These are phyloP conservation scores for Notodonta ziczac DNA, from an alignment of 2,888 invertebrate species.

Conservation along the genomic window DNA sequence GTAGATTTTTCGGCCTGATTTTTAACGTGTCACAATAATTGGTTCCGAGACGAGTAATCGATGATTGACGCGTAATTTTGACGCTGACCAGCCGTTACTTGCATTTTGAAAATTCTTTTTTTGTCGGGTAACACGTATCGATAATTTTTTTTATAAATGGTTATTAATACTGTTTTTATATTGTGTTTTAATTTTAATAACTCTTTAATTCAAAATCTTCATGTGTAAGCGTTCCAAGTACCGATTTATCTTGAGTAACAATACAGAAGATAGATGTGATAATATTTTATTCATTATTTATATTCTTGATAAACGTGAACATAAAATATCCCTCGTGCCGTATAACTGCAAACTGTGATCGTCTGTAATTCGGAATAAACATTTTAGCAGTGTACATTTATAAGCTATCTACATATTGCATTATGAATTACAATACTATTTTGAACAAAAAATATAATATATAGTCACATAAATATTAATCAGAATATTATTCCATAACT, in stretches of 20 bases:
- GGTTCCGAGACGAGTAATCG: slow-evolving; percentile 53
- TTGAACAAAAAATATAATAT: too few relatives aligned
- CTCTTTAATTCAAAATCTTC: not conserved
- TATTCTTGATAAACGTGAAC: too few relatives aligned
- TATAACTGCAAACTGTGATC: too few relatives aligned
- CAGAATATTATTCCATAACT: not conserved
- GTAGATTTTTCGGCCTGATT: slow-evolving; percentile 52
- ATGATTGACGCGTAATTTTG: slow-evolving; percentile 60
- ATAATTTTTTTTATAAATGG: slow-evolving; percentile 36
- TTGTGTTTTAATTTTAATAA: not conserved
- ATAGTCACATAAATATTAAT: too few relatives aligned
- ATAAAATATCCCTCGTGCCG: too few relatives aligned
- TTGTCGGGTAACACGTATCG: slow-evolving; percentile 41
- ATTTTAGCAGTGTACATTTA: too few relatives aligned
- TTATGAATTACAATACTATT: too few relatives aligned
- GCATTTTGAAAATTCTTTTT: slow-evolving; percentile 30
- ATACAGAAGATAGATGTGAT: slow-evolving; percentile 5
- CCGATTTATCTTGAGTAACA: not conserved
- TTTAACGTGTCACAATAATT: slow-evolving; percentile 61
- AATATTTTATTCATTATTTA: too few relatives aligned
- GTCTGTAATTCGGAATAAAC: too few relatives aligned
- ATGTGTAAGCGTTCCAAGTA: not conserved
- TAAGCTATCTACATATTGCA: too few relatives aligned
- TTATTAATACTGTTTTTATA: not conserved
- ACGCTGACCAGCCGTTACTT: slow-evolving; percentile 43